Percentiles rank a stretch among this genome's conserved stretches.
Evolutionary conservation across 2,888 invertebrate genomes (phyloP).

Genomic region (Miltochrista miniata): DNA sequence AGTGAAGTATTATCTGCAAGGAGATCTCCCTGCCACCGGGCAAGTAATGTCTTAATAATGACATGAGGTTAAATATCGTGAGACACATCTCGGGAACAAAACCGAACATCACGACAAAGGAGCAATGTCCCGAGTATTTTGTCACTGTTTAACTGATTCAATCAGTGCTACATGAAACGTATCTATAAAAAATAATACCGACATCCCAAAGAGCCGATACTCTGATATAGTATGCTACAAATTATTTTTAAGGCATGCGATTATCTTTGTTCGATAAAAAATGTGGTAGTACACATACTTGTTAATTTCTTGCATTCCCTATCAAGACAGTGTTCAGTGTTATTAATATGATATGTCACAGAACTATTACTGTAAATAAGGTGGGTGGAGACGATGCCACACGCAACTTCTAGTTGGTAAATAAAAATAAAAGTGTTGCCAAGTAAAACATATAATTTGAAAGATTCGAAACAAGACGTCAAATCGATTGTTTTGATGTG

Average conservation of each 20-base stretch:
- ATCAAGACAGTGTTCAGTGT: slow-evolving; percentile 44
- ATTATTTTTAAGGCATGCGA: slow-evolving; percentile 67
- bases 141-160: slow-evolving; percentile 80
- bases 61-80: slow-evolving; percentile 77
- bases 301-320: slow-evolving; percentile 66
- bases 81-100: slow-evolving; percentile 71
- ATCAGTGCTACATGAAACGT: slow-evolving; percentile 65
- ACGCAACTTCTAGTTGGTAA: slow-evolving; percentile 57
- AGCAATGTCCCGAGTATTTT: slow-evolving; percentile 74
- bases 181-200: slow-evolving; percentile 59
- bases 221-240: slow-evolving; percentile 68
- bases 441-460: slow-evolving; percentile 67
- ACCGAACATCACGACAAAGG: slow-evolving; percentile 72
- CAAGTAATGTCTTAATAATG: slow-evolving; percentile 83
- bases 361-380: slow-evolving; percentile 51
- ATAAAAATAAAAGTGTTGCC: slow-evolving; percentile 41
- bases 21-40: slow-evolving; percentile 77
- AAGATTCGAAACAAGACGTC: slow-evolving; percentile 66
- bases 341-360: slow-evolving; percentile 69
- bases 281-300: slow-evolving; percentile 49
- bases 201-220: slow-evolving; percentile 67
- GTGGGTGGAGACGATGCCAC: slow-evolving; percentile 49
- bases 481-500: slow-evolving; percentile 64
- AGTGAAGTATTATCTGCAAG: slow-evolving; percentile 66
- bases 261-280: slow-evolving; percentile 63